Conservation (phyloP, 2,888 invertebrate genomes). For the Arrhopalites spinosus region DNA sequence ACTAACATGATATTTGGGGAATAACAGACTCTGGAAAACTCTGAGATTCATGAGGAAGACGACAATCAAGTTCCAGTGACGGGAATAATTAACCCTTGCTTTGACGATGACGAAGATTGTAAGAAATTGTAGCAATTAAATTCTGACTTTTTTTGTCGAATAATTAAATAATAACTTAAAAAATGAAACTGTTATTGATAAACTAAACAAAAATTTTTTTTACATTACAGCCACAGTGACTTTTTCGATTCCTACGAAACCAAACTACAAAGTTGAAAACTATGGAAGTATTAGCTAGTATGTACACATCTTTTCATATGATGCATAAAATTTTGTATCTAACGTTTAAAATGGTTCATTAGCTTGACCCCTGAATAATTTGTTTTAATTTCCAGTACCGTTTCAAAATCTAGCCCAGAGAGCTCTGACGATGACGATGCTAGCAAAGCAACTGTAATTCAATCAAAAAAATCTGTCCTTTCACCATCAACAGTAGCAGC, state of each 20-base stretch:
- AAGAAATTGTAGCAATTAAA: too few species aligned
- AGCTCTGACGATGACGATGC: constrained; percentile 27
- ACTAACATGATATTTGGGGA: background rate
- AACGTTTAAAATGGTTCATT: too few species aligned
- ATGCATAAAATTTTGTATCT: too few species aligned
- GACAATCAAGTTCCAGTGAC: constrained; percentile 8
- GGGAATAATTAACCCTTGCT: constrained; percentile 54
- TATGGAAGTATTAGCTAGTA: constrained; percentile 1
- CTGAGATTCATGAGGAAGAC: constrained; percentile 32
- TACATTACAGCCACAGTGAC: background rate
- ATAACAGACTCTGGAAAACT: constrained; percentile 27
- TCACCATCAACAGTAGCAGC: background rate
- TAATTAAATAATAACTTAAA: too few species aligned
- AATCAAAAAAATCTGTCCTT: too few species aligned
- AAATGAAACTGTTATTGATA: too few species aligned
- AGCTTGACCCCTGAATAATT: too few species aligned
- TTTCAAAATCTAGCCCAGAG: constrained; percentile 6
- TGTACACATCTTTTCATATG: too few species aligned
- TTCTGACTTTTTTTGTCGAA: too few species aligned
- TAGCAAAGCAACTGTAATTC: constrained; percentile 30
- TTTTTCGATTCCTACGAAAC: background rate
- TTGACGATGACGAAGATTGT: constrained; percentile 52
- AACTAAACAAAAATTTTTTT: too few species aligned
- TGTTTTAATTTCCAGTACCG: too few species aligned
- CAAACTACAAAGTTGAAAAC: background rate